Evolutionary conservation across 2,888 invertebrate genomes (phyloP).

Genomic region (Ochropleura plecta): DNA sequence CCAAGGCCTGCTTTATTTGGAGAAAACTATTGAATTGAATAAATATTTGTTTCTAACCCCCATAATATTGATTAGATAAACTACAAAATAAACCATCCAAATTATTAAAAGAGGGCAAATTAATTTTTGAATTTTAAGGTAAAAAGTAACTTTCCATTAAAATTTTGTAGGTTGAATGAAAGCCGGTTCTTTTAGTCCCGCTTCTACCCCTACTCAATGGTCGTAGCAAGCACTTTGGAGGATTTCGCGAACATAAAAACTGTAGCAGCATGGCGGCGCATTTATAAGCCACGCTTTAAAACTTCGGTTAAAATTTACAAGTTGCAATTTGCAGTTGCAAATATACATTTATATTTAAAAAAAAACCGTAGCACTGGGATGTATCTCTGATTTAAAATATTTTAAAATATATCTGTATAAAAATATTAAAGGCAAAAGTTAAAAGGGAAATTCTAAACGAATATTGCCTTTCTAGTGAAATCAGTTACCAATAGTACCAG

Average conservation of each 20-base stretch:
- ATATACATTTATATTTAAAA: constrained; percentile 5
- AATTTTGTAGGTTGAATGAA: not conserved
- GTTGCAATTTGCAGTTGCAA: not conserved
- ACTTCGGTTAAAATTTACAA: not conserved
- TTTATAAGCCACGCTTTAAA: constrained; percentile 16
- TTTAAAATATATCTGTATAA: too few relatives aligned
- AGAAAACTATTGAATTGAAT: not conserved
- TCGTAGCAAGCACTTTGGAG: constrained; percentile 29
- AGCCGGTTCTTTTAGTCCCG: not conserved
- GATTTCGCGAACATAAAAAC: constrained; percentile 28
- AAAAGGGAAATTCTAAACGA: not conserved
- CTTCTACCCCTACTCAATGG: constrained; percentile 1
- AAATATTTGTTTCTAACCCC: not conserved
- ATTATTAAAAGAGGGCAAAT: not conserved
- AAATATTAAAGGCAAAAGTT: not conserved
- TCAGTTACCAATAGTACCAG: not conserved
- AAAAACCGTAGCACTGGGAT: not conserved
- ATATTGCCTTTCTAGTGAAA: not conserved
- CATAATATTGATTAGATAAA: not conserved
- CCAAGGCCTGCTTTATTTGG: not conserved
- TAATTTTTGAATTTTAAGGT: not conserved
- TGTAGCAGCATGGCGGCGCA: constrained; percentile 11
- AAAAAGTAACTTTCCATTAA: not conserved
- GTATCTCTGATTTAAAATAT: too few relatives aligned
- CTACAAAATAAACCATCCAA: not conserved